Evolutionary conservation across 2,888 invertebrate species (phyloP).

Genomic region (Pedicia rivosa): DNA sequence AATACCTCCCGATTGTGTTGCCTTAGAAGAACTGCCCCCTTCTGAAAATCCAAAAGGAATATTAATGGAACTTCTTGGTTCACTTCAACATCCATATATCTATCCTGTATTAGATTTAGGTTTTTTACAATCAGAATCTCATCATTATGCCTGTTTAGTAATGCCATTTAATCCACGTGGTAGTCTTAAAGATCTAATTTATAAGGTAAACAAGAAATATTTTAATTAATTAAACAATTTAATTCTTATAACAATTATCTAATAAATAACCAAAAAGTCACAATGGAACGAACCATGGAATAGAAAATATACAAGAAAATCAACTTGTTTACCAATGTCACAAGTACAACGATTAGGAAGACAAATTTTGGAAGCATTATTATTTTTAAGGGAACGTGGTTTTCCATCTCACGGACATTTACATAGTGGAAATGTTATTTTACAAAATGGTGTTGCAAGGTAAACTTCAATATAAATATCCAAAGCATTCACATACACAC

Average conservation of each 20-base stretch:
- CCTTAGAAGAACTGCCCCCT: constrained; percentile 32
- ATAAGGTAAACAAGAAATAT: constrained; percentile 43
- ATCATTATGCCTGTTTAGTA: constrained; percentile 53
- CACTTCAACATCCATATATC: constrained; percentile 83
- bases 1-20: constrained; percentile 30
- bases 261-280: constrained; percentile 33
- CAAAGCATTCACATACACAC: too few species aligned
- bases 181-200: constrained; percentile 79
- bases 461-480: too few species aligned
- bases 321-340: constrained; percentile 53
- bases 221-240: not conserved
- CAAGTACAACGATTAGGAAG: constrained; percentile 77
- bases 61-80: constrained; percentile 66
- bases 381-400: constrained; percentile 73
- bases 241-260: not conserved
- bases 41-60: constrained; percentile 50
- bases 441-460: constrained; percentile 86
- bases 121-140: constrained; percentile 39
- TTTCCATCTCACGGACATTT: constrained; percentile 77
- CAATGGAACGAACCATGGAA: constrained; percentile 67
- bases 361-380: constrained; percentile 71
- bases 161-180: constrained; percentile 72
- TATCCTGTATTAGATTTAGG: constrained; percentile 80
- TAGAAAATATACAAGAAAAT: constrained; percentile 53
- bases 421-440: constrained; percentile 79